Conservation (phyloP, 2,888 invertebrate genomes). For the Steinernema hermaphroditum region DNA sequence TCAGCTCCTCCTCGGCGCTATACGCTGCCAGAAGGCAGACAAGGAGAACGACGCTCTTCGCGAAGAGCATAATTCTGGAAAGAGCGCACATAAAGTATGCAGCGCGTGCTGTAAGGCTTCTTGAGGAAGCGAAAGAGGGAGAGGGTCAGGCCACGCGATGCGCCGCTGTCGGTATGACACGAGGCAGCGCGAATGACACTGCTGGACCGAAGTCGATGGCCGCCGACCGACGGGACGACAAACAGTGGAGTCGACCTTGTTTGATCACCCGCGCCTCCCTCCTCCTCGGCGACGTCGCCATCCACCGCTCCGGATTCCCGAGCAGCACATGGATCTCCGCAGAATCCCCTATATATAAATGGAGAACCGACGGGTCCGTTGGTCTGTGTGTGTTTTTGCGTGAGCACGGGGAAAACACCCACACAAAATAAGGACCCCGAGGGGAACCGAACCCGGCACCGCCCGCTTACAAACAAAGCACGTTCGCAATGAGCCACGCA, state of each 20-base stretch:
- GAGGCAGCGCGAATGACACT: constrained; percentile 11
- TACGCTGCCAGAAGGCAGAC: constrained; percentile 15
- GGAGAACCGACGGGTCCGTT: too few species aligned
- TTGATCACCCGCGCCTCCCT: constrained; percentile 17
- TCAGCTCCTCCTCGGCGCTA: constrained; percentile 7
- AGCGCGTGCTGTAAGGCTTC: not conserved
- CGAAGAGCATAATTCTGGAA: not conserved
- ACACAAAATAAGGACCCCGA: too few species aligned
- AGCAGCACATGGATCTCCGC: too few species aligned
- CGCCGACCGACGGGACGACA: not conserved
- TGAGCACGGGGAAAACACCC: too few species aligned
- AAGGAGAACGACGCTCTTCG: not conserved
- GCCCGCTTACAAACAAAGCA: too few species aligned
- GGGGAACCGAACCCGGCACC: too few species aligned
- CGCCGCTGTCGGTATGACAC: constrained; percentile 6
- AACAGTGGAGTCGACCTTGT: constrained; percentile 28
- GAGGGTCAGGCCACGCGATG: not conserved
- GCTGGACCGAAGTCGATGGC: not conserved
- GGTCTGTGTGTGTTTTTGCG: too few species aligned
- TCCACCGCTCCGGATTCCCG: not conserved
- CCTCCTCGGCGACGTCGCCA: not conserved
- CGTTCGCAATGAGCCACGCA: too few species aligned
- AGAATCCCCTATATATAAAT: too few species aligned
- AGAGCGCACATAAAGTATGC: not conserved
- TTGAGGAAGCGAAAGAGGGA: not conserved